Evolutionary conservation across 1,140 invertebrate genomes (phyloP), one percentile per base, ranked within the genome.

Genomic region (Leguminivora glycinivorella): DNA sequence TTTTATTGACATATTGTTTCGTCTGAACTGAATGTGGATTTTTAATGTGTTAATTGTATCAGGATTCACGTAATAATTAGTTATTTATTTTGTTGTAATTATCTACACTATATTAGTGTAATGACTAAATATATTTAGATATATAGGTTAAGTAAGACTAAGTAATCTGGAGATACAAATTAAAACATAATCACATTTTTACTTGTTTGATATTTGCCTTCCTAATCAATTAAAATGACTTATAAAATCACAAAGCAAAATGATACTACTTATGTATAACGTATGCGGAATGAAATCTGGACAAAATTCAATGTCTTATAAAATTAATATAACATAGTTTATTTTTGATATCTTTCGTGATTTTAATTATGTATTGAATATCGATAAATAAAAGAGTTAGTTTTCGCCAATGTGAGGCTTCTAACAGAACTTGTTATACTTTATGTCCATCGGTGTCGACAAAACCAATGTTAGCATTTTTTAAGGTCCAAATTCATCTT

Each of bases 31-130:
- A 67, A 67, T 58, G 56, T 58, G 56, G 17, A 58, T 58, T 26
- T 56, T 26, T 58, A 10, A 26, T 14, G 14, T 4, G 31, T 26
- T 63, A 31, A 12, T 14, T 67, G 31, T 67, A 19, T 22, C 17
- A 24, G 2, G 34, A 67, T 67, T 67, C 38, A 67, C 58, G 24
- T 52, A 52, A 43, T 43, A n/a, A 38, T 38, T 67, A 67, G 31
- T 34, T 71, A 71, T 84, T 87, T 77, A 83, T 85, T 78, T 81
- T 73, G 68, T 72, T 84, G 40, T 82, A 84, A 80, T 75, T 88
- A 58, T 12, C 40, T 71, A 88, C 89, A 91, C 89, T 91, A 91
- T 91, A 89, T 91, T 91, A 91, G 87, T 91, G 89, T 91, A 87
- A 89, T 75, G 77, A 83, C 79, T 87, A 87, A 79, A 81, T 82